Evolutionary conservation across 2,888 invertebrate genomes (phyloP).

Genomic region (Serripes groenlandicus): DNA sequence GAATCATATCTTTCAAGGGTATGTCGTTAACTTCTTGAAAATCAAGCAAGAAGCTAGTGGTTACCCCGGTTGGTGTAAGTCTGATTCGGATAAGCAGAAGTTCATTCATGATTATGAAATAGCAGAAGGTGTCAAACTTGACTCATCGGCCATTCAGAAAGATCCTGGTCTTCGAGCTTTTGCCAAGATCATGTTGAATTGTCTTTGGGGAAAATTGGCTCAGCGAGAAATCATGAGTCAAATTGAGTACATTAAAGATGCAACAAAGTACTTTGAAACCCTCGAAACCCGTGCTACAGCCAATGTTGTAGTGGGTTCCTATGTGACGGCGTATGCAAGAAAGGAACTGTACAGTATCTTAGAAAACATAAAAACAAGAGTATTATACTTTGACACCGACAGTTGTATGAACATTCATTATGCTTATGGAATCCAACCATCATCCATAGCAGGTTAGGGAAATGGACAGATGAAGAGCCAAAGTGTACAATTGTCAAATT

Average conservation of each 20-base stretch:
- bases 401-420: conserved; percentile 5
- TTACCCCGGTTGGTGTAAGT: no score
- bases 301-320: background rate
- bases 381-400: background rate
- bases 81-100: no score
- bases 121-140: no score
- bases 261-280: background rate
- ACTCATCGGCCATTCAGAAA: no score
- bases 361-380: background rate
- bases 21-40: no score
- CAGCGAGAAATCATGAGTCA: background rate
- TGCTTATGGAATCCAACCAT: background rate
- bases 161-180: no score
- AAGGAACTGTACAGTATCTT: background rate
- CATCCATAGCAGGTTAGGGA: background rate
- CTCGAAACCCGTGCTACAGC: conserved; percentile 3
- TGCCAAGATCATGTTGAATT: no score
- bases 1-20: no score
- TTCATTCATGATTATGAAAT: no score
- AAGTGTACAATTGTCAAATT: background rate
- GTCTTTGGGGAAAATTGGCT: no score
- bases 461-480: conserved; percentile 8
- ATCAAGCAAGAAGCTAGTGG: no score
- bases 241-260: background rate
- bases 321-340: background rate